Conservation (phyloP, 2,888 invertebrate species). For the Orthonychiurus folsomi region DNA sequence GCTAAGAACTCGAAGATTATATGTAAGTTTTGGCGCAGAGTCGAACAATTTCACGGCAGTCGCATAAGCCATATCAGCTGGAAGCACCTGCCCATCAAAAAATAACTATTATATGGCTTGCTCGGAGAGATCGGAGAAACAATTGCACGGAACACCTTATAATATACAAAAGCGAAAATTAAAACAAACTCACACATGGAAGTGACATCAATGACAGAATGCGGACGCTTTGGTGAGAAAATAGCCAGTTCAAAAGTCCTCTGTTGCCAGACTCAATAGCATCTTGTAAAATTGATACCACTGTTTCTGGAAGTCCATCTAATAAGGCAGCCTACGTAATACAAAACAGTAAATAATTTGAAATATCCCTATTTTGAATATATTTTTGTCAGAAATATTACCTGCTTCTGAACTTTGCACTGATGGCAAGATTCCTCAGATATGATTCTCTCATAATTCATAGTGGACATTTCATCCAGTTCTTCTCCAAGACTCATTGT, state of each 20-base stretch:
- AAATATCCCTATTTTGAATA: constrained; percentile 9
- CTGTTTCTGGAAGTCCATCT: constrained; percentile 80
- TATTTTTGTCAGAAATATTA: no score
- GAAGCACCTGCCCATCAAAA: no score
- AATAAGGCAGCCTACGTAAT: constrained; percentile 68
- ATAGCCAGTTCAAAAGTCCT: constrained; percentile 81
- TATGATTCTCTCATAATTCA: constrained; percentile 49
- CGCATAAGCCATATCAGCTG: constrained; percentile 77
- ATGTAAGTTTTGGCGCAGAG: constrained; percentile 42
- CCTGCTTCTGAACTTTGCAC: constrained; percentile 79
- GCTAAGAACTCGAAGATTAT: constrained; percentile 54
- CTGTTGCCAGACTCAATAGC: constrained; percentile 87
- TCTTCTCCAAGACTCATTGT: constrained; percentile 72
- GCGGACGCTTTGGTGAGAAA: constrained; percentile 72
- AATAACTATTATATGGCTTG: no score
- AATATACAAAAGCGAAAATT: no score
- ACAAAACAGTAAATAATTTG: constrained; percentile 13
- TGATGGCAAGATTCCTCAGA: constrained; percentile 80
- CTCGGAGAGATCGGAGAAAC: no score
- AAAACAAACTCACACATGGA: no score
- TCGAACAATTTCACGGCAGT: constrained; percentile 74
- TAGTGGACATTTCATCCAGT: constrained; percentile 51
- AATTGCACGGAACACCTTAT: no score
- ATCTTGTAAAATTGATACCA: constrained; percentile 81
- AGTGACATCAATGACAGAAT: constrained; percentile 68